Evolutionary conservation across 2,113 vertebrate genomes (phyloP).

Genomic region (Pogona vitticeps): DNA sequence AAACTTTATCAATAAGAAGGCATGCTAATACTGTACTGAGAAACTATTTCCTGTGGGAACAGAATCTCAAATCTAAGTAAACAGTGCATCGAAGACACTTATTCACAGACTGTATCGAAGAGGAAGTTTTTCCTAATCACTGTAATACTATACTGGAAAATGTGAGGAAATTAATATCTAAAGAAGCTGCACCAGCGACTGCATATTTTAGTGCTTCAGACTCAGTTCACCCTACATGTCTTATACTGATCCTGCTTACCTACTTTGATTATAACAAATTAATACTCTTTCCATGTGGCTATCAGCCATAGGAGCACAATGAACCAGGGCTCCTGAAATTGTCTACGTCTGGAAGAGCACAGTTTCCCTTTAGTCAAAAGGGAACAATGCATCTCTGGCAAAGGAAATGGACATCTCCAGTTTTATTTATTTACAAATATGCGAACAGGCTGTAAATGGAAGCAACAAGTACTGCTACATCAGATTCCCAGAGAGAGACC

Average conservation of each 20-base stretch:
- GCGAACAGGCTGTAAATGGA: not conserved
- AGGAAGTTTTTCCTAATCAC: not conserved
- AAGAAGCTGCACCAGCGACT: not conserved
- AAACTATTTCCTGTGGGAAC: conserved; percentile 14
- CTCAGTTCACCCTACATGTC: not conserved
- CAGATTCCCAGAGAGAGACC: not conserved
- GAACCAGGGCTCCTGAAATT: not conserved
- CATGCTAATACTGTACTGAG: not conserved
- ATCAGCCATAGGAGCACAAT: not conserved
- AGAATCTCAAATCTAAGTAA: not conserved
- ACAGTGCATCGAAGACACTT: not conserved
- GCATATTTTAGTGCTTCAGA: not conserved
- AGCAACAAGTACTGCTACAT: not conserved
- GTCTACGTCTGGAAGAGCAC: not conserved
- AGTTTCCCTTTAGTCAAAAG: not conserved
- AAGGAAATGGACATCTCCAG: not conserved
- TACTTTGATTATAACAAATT: not conserved
- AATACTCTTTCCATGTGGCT: not conserved
- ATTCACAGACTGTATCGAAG: not conserved
- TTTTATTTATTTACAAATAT: not conserved
- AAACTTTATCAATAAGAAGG: not conserved
- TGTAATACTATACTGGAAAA: not conserved
- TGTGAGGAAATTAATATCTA: not conserved
- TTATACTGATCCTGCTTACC: not conserved
- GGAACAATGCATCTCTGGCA: not conserved